Evolutionary conservation across 2,797 vertebrate genomes (phyloP), one percentile per base, ranked within the genome.

Genomic region (Podarcis siculus): DNA sequence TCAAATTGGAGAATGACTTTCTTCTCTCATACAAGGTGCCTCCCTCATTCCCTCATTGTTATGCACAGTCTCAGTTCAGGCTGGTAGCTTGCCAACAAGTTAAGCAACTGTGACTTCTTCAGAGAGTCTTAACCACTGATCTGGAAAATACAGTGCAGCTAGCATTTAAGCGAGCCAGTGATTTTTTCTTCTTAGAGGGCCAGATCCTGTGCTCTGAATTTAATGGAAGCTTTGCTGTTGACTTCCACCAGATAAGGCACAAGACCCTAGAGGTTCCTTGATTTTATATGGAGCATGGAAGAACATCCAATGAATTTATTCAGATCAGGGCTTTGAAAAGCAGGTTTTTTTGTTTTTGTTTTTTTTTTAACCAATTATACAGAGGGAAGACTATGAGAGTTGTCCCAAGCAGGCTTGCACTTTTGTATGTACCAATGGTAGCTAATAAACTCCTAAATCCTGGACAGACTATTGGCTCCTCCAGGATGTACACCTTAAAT

Each of bases 191-290:
- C 67, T 9, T 58, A 1, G 58, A 77, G 23, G 2, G 12, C 4
- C 58, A 90, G 89, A 90, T 93, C 84, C 87, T 76, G 15, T 19
- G 61, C 88, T 82, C 85, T 93, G 77, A 93, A 89, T 84, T 71
- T 66, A 93, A 87, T 93, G 58, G 12, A 13, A 21, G 1, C 21
- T 86, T 92, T 90, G 1, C 17, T 85, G 45, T 87, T 71, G 55
- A 19, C 77, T 92, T 90, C 35, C 1, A 58, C 85, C 15, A 71
- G 58, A 78, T 5, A 90, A 87, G 23, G 23, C 39, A 83, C 7
- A 78, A 55, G 15, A 30, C 4, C 30, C 71, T 39, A 75, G 71
- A 73, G 61, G 83, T 89, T 85, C 64, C 45, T 92, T 86, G 91
- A 85, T 79, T 90, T 85, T 92, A 5, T 79, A 87, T 89, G 89